A percentile compares a stretch with the other conserved stretches of the same genome.
Evolutionary conservation across 2,888 invertebrate species (phyloP).

Genomic region (Cataglyphis rosenhaueri): DNA sequence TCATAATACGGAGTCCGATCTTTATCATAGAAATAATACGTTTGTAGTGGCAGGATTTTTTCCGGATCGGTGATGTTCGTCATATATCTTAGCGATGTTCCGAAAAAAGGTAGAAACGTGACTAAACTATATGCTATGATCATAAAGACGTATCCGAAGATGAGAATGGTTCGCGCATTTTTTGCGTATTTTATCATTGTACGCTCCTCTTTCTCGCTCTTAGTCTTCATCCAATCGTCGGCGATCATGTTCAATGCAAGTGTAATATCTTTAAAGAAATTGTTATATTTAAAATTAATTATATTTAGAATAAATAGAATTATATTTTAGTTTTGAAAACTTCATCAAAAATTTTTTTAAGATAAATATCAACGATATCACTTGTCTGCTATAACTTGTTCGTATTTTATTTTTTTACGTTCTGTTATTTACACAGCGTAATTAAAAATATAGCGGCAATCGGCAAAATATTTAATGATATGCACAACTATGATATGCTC

Average conservation of each 20-base stretch:
- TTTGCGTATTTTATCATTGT: slow-evolving; percentile 2
- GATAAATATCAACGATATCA: no score
- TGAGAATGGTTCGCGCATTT: not conserved
- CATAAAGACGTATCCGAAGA: not conserved
- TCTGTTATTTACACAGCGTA: no score
- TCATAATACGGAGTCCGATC: not conserved
- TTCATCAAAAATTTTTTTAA: no score
- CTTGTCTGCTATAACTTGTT: no score
- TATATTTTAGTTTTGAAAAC: no score
- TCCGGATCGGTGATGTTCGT: slow-evolving; percentile 5
- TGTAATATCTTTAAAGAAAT: slow-evolving; percentile 7
- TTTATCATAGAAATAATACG: slow-evolving; percentile 1
- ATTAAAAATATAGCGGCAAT: no score
- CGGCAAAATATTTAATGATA: no score
- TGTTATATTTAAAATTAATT: no score
- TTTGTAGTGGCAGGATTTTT: not conserved
- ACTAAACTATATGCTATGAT: not conserved
- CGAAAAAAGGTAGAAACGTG: not conserved
- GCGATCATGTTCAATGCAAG: not conserved
- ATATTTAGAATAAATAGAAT: no score
- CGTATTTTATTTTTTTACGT: no score
- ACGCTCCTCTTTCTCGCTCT: not conserved
- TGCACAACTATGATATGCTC: no score
- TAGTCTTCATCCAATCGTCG: slow-evolving; percentile 6
- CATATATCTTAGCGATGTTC: not conserved